Evolutionary conservation across 2,888 invertebrate genomes (phyloP), one percentile per base, ranked within the genome.

Genomic region (Hydroisotoma schaefferi): DNA sequence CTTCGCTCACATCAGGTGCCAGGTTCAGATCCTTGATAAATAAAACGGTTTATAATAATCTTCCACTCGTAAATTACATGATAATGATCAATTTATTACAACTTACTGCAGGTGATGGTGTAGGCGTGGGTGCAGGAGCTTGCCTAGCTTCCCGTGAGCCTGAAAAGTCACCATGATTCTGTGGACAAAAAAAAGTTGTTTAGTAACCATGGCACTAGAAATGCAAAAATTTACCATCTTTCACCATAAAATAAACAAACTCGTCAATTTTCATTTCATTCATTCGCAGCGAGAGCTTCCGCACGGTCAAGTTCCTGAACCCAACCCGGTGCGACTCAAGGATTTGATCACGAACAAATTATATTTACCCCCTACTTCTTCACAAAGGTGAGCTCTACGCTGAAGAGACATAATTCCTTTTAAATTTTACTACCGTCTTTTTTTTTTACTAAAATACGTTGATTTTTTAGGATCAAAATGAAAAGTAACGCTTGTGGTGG

Each of bases 1-100:
- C 82, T 18, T 81, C 80, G 52, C 80, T 78, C 2, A 67, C 57
- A n/a, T 71, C 67, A 20, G 67, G 67, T 1, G 75, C 74, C 23
- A 75, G 54, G 56, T 75, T 75, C 29, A 65, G 51, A 18, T 54
- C 54, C 61, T 61, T 43, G 12, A 48, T 8, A 40, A 40, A 15
- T 18, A 40, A 5, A 15, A 18, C 3, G 20, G 20, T 15, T 10
- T 10, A 18, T 15, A 40, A 40, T 40, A 40, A 40, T n/a, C n/a
- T n/a, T n/a, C n/a, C n/a, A n/a, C n/a, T n/a, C n/a, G n/a, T n/a
- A n/a, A n/a, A n/a, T n/a, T n/a, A 40, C 20, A 40, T 15, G 20
- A 15, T 5, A 18, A 10, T 40, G 40, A 10, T 4, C 40, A 10
- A 18, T 40, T 40, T 18, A 15, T 40, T 40, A 4, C 5, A 20